These are phyloP conservation scores for Lagria hirta DNA, from an alignment of 2,888 invertebrate genomes.

Conservation along the genomic window DNA sequence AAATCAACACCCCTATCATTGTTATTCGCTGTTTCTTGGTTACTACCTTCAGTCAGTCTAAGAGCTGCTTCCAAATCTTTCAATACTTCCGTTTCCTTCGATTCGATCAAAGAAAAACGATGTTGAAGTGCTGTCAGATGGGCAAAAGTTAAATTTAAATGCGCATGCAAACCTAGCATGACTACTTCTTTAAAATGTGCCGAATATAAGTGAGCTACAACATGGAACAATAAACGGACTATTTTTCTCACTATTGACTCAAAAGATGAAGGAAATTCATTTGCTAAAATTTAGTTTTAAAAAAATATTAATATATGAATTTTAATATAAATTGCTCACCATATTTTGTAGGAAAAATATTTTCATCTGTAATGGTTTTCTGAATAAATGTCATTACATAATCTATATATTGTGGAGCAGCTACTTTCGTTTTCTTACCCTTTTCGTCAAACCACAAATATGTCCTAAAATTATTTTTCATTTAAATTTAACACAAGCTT, in stretches of 20 bases:
- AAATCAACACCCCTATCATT: conserved; percentile 32
- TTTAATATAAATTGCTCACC: no score
- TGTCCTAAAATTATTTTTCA: conserved; percentile 64
- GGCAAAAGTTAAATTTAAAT: conserved; percentile 96
- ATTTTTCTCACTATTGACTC: conserved; percentile 95
- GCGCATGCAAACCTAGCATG: conserved; percentile 90
- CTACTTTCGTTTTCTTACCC: conserved; percentile 95
- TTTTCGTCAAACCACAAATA: conserved; percentile 99
- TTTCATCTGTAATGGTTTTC: conserved; percentile 95
- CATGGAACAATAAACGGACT: conserved; percentile 94
- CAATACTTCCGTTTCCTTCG: conserved; percentile 94
- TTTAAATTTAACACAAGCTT: background rate
- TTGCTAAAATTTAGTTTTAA: conserved; percentile 60
- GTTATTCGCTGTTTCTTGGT: conserved; percentile 41
- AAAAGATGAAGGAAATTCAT: conserved; percentile 92
- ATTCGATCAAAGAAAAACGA: conserved; percentile 89
- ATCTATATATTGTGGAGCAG: conserved; percentile 98
- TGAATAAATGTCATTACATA: conserved; percentile 98
- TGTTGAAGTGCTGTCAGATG: conserved; percentile 86
- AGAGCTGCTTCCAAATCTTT: conserved; percentile 88
- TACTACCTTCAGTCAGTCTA: conserved; percentile 60
- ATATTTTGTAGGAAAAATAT: conserved; percentile 97
- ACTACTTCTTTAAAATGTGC: conserved; percentile 96
- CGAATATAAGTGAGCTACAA: conserved; percentile 97
- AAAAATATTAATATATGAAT: conserved; percentile 6